A percentile compares a stretch with the other conserved stretches of the same genome.
phyloP scores from a whole-genome alignment of 2,888 invertebrate genomes.

The Pseudoips prasinana region DNA sequence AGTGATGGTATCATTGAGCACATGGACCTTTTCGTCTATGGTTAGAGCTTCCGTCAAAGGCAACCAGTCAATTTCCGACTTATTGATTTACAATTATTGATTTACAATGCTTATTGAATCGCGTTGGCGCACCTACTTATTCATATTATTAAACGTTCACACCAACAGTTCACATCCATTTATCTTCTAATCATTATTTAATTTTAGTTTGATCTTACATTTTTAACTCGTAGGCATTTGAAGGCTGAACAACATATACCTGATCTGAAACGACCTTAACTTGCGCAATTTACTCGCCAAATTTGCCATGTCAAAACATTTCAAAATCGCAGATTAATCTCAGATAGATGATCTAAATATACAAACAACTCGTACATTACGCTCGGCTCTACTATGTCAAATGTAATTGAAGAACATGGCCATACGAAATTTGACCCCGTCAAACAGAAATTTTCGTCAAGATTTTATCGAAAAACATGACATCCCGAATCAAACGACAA shows the following conservation, averaged over 20 bases:
- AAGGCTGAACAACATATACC: conserved; percentile 15
- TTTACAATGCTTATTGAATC: too few relatives aligned
- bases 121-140: not conserved
- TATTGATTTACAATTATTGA: too few relatives aligned
- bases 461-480: conserved; percentile 75
- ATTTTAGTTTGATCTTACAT: conserved; percentile 13
- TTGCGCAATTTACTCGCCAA: conserved; percentile 23
- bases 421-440: conserved; percentile 68
- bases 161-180: conserved; percentile 6
- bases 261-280: conserved; percentile 10
- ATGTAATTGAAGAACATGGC: conserved; percentile 71
- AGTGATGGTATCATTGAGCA: too few relatives aligned
- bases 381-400: conserved; percentile 59
- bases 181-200: conserved; percentile 17
- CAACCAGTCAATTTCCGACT: too few relatives aligned
- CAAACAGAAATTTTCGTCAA: conserved; percentile 72
- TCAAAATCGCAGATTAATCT: conserved; percentile 46
- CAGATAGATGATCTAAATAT: conserved; percentile 56
- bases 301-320: conserved; percentile 44
- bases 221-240: conserved; percentile 16
- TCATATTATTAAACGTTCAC: not conserved
- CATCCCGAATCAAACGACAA: conserved; percentile 76
- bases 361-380: conserved; percentile 45
- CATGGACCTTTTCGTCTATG: too few relatives aligned
- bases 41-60: too few relatives aligned